These are phyloP conservation scores for Osedax frankpressi DNA, from an alignment of 2,888 invertebrate genomes.

Conservation along the genomic window DNA sequence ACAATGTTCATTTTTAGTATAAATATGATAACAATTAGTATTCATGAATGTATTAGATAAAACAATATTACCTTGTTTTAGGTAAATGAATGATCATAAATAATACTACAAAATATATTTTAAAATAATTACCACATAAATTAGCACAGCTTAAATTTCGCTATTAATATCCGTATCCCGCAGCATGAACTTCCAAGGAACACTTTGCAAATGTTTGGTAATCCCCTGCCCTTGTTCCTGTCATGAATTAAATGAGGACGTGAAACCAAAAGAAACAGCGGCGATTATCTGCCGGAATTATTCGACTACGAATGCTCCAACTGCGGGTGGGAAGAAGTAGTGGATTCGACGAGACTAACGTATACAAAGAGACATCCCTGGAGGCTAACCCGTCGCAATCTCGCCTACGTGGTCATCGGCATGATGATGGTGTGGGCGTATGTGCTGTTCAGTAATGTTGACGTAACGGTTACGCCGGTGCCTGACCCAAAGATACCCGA, in stretches of 20 bases:
- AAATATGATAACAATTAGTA: too few relatives aligned
- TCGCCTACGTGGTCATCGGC: neutral
- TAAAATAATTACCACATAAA: too few relatives aligned
- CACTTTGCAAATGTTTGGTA: neutral
- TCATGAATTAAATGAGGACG: too few relatives aligned
- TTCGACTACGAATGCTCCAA: neutral
- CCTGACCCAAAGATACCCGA: neutral
- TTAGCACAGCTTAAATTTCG: too few relatives aligned
- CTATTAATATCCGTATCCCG: too few relatives aligned
- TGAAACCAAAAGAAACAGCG: too few relatives aligned
- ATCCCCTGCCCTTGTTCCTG: neutral
- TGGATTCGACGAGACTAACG: neutral
- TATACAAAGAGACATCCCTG: neutral
- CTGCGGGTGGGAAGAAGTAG: neutral
- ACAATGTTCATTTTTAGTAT: too few relatives aligned
- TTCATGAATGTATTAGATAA: too few relatives aligned
- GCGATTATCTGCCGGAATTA: neutral
- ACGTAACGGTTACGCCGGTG: neutral
- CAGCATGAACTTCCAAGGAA: neutral
- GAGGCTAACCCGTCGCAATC: neutral
- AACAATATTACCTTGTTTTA: too few relatives aligned
- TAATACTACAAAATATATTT: too few relatives aligned
- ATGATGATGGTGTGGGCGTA: neutral
- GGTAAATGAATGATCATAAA: too few relatives aligned
- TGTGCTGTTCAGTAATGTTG: neutral